Conservation (phyloP, 2,797 vertebrate species). For the Poeciliopsis turneri region DNA sequence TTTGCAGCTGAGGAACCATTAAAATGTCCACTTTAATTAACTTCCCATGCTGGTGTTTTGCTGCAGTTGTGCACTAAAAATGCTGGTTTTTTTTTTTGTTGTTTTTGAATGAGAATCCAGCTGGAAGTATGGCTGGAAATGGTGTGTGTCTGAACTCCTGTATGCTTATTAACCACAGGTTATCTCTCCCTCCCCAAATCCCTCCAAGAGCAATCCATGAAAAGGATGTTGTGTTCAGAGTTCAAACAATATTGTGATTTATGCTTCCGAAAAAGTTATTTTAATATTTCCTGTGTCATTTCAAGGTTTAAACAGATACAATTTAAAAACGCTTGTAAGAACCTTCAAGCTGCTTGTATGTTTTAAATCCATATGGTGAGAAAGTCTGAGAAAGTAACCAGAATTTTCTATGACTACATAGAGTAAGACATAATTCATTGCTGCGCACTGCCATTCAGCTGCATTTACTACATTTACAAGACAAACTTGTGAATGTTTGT, state of each 20-base stretch:
- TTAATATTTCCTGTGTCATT: not conserved
- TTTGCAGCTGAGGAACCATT: conserved; percentile 24
- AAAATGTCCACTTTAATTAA: conserved; percentile 4
- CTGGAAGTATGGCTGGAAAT: not conserved
- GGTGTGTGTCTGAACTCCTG: conserved; percentile 18
- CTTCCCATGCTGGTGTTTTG: conserved; percentile 4
- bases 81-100: conserved; percentile 1
- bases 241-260: not conserved
- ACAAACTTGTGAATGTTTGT: not conserved
- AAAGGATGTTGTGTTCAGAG: not conserved
- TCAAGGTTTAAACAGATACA: not conserved
- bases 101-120: conserved; percentile 27
- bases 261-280: not conserved
- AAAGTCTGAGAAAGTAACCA: not conserved
- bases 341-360: not conserved
- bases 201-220: not conserved
- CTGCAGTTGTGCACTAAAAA: not conserved
- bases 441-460: not conserved
- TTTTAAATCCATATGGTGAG: not conserved
- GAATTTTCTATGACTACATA: not conserved
- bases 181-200: conserved; percentile 16
- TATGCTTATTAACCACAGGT: conserved; percentile 7
- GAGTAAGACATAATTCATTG: not conserved
- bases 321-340: not conserved
- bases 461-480: not conserved